These are phyloP conservation scores for Pomatostomus ruficeps DNA, from an alignment of 2,113 vertebrate species.

Conservation along the genomic window DNA sequence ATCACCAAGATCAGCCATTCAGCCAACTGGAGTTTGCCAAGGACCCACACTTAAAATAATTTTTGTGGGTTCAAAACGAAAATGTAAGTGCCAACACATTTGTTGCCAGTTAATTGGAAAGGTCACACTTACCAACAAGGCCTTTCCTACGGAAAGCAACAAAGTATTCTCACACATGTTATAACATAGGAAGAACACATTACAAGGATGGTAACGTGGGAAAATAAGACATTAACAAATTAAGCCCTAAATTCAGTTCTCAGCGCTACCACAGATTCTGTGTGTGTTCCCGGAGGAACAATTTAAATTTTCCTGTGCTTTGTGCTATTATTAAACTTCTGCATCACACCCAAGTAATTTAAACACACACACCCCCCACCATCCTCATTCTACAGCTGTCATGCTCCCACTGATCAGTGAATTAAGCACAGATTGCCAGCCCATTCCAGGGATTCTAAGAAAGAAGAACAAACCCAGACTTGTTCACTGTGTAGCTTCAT, in stretches of 20 bases:
- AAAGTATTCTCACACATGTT: neutral
- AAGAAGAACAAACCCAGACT: neutral
- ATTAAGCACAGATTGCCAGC: neutral
- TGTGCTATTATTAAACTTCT: constrained; percentile 12
- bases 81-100: neutral
- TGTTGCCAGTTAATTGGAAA: neutral
- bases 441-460: neutral
- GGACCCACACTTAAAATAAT: neutral
- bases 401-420: neutral
- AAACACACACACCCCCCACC: neutral
- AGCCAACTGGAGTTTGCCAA: neutral
- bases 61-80: neutral
- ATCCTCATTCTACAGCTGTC: neutral
- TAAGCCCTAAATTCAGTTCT: neutral
- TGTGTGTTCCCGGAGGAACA: fast-evolving
- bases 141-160: neutral
- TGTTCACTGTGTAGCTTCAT: neutral
- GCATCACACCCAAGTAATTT: neutral
- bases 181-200: neutral
- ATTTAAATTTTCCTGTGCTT: neutral
- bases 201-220: neutral
- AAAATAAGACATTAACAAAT: neutral
- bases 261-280: neutral
- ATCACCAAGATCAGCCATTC: neutral
- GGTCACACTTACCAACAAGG: neutral